A percentile compares a stretch with the other conserved stretches of the same genome.
These are phyloP conservation scores for Pseudopodoces humilis DNA, from an alignment of 2,113 vertebrate genomes.

Conservation along the genomic window DNA sequence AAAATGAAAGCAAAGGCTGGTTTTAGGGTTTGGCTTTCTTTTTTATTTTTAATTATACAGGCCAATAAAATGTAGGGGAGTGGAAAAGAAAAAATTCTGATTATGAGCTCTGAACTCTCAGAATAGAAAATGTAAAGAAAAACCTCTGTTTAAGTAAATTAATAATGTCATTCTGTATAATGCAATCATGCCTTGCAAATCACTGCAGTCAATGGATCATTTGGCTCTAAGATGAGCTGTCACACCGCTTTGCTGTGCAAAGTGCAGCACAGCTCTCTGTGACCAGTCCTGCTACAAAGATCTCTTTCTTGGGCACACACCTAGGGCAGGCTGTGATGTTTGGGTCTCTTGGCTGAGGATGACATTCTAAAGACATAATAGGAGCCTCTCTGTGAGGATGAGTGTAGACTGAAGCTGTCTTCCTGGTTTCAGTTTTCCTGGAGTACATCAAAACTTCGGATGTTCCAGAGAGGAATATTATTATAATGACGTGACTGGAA, in stretches of 20 bases:
- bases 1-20: not conserved
- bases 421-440: not conserved
- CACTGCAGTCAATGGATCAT: not conserved
- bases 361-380: accelerated
- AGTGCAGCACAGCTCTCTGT: not conserved
- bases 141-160: not conserved
- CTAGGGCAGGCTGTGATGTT: not conserved
- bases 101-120: not conserved
- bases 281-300: not conserved
- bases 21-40: not conserved
- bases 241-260: not conserved
- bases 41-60: not conserved
- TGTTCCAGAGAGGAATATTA: not conserved
- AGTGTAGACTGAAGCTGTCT: not conserved
- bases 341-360: not conserved
- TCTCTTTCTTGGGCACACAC: not conserved
- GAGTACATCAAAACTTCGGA: not conserved
- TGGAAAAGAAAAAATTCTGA: not conserved
- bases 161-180: not conserved
- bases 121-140: not conserved
- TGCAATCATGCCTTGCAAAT: not conserved
- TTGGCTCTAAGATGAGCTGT: not conserved
- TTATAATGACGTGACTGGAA: not conserved
- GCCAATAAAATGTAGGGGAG: not conserved
- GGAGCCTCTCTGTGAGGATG: not conserved